Evolutionary conservation across 2,888 invertebrate species (phyloP).

Genomic region (Diabrotica balteata): DNA sequence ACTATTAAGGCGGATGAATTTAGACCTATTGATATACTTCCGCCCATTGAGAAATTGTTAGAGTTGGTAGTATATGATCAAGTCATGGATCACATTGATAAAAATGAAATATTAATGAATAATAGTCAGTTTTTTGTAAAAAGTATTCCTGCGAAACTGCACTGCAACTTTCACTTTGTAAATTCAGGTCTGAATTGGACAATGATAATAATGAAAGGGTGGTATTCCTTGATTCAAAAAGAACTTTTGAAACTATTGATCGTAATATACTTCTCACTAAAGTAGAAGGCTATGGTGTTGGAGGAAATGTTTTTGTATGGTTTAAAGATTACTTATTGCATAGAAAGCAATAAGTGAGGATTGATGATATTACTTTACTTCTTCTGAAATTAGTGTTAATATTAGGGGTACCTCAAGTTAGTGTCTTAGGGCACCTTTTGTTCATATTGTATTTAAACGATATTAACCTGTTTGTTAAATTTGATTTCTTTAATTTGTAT

Average conservation of each 20-base stretch:
- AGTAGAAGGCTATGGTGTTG: not conserved
- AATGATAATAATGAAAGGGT: not conserved
- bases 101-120: not conserved
- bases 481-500: not conserved
- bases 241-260: not conserved
- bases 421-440: not conserved
- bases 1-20: not conserved
- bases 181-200: not conserved
- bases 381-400: not conserved
- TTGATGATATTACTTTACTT: not conserved
- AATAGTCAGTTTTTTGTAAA: not conserved
- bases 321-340: not conserved
- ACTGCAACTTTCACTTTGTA: not conserved
- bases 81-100: not conserved
- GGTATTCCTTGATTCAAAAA: not conserved
- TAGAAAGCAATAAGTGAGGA: not conserved
- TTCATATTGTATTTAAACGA: not conserved
- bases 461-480: not conserved
- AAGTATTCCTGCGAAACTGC: no score
- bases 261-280: not conserved
- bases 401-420: not conserved
- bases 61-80: not conserved
- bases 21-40: not conserved
- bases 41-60: not conserved
- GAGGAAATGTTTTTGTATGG: not conserved